A percentile compares a stretch with the other conserved stretches of the same genome.
These are phyloP conservation scores for Brevimyrus niger DNA, from an alignment of 2,113 vertebrate species.

Conservation along the genomic window DNA sequence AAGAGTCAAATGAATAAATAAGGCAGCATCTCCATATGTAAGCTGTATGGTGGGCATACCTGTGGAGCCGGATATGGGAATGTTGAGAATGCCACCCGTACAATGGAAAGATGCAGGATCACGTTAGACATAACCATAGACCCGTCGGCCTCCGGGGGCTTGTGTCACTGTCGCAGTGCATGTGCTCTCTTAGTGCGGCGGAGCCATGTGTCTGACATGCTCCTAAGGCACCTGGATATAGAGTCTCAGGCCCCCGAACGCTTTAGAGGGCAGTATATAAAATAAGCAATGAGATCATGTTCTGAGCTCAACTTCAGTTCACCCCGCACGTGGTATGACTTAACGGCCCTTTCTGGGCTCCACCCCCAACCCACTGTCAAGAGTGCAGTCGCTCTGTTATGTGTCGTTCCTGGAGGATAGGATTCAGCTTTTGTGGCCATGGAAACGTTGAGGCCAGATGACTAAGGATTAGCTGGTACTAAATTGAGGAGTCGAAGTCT, in stretches of 20 bases:
- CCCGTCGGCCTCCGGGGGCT: constrained; percentile 25
- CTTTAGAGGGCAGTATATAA: not conserved
- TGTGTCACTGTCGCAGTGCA: constrained; percentile 20
- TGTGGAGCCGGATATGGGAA: too few species aligned
- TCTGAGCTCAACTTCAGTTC: not conserved
- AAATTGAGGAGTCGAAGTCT: not conserved
- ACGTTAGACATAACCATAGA: too few species aligned
- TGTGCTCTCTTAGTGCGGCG: not conserved
- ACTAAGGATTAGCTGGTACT: constrained; percentile 17
- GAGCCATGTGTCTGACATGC: constrained; percentile 22
- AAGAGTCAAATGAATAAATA: not conserved
- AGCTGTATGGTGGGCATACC: not conserved
- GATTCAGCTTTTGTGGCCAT: constrained; percentile 4
- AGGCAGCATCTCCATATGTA: not conserved
- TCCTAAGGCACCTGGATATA: constrained; percentile 25
- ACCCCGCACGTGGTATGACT: constrained; percentile 18
- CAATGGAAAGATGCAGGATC: too few species aligned
- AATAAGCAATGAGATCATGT: constrained; percentile 19
- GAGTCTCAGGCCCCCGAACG: not conserved
- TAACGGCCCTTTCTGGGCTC: not conserved
- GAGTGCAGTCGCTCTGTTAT: constrained; percentile 11
- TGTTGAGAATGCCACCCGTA: too few species aligned
- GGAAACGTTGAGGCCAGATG: constrained; percentile 6
- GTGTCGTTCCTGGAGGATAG: constrained; percentile 10
- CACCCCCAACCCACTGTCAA: not conserved